Evolutionary conservation across 2,113 vertebrate genomes (phyloP).

Genomic region (Erpornis zantholeuca): DNA sequence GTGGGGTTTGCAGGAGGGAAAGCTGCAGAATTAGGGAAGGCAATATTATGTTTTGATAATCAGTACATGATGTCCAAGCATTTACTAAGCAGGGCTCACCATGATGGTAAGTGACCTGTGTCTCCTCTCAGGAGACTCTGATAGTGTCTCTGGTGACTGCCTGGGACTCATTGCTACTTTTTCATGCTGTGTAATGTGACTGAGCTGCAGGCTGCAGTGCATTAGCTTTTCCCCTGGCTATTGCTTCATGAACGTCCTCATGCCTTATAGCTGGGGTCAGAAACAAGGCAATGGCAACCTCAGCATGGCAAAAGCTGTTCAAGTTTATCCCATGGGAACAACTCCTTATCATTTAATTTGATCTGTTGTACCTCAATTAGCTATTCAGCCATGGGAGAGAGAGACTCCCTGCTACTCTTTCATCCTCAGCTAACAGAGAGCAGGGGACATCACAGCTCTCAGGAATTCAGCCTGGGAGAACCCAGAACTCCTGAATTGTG

Average conservation of each 20-base stretch:
- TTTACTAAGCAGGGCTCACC: background rate
- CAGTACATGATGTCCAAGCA: background rate
- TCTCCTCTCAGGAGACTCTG: background rate
- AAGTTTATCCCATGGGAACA: background rate
- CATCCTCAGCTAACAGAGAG: background rate
- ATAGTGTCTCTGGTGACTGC: background rate
- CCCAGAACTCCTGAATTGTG: background rate
- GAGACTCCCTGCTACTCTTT: background rate
- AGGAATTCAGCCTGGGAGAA: background rate
- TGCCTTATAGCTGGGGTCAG: background rate
- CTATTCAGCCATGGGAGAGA: background rate
- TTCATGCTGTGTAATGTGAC: background rate
- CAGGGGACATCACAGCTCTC: background rate
- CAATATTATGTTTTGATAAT: background rate
- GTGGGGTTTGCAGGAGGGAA: background rate
- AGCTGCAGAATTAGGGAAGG: background rate
- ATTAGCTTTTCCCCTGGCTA: background rate
- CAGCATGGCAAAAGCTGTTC: background rate
- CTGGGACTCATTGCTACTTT: background rate
- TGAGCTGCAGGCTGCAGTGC: background rate
- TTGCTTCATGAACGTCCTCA: background rate
- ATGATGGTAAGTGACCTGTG: accelerated
- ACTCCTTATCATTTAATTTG: background rate
- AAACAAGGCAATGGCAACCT: background rate
- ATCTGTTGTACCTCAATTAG: background rate